Evolutionary conservation across 2,888 invertebrate species (phyloP).

Genomic region (Euclidia mi): DNA sequence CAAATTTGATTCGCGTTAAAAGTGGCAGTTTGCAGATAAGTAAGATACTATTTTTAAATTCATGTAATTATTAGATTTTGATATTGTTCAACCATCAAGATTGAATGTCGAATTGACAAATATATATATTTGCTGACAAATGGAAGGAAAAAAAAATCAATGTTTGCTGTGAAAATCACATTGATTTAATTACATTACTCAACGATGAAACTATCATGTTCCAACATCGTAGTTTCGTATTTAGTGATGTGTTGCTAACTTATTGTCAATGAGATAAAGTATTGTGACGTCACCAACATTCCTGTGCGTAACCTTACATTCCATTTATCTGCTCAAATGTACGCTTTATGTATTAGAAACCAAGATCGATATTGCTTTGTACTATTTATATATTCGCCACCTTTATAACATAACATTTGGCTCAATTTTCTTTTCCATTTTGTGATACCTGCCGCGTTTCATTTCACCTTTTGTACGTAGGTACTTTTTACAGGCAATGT

Average conservation of each 20-base stretch:
- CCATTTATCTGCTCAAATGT: conserved; percentile 35
- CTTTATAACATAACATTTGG: conserved; percentile 37
- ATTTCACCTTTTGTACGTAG: conserved; percentile 48
- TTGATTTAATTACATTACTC: too few species aligned
- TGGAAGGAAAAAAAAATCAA: too few species aligned
- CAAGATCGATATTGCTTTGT: conserved; percentile 38
- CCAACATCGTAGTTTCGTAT: background rate
- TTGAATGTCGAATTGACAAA: too few species aligned
- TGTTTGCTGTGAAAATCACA: too few species aligned
- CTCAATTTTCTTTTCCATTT: conserved; percentile 60
- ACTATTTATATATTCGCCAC: conserved; percentile 33
- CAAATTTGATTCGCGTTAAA: conserved; percentile 18
- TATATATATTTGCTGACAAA: too few species aligned
- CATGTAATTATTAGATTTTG: background rate
- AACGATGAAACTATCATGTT: too few species aligned
- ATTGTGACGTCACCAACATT: conserved; percentile 11
- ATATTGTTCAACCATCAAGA: background rate
- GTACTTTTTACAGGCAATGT: conserved; percentile 55
- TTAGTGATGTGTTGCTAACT: background rate
- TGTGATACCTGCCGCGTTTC: conserved; percentile 33
- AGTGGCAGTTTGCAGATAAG: conserved; percentile 34
- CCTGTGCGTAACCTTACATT: conserved; percentile 22
- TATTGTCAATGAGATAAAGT: background rate
- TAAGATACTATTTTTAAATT: background rate
- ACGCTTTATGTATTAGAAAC: conserved; percentile 14